Evolutionary conservation across 2,888 invertebrate species (phyloP), one percentile per base, ranked within the genome.

Genomic region (Papilio elwesi): DNA sequence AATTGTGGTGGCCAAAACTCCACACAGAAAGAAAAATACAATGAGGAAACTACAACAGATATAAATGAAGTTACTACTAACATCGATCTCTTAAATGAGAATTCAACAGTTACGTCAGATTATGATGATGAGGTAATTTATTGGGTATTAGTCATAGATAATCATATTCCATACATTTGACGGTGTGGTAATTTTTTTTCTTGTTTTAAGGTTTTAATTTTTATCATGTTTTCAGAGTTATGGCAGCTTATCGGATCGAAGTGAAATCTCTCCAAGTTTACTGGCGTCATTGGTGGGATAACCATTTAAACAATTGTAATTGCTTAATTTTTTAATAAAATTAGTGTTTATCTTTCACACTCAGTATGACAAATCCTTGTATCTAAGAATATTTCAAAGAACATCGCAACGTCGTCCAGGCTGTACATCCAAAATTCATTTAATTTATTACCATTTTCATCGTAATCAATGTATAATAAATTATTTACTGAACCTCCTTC

Each of bases 381-480:
- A 26, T 86, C 76, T 13, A 89, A 82, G 75, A 79, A 84, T 13
- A 11, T 6, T 75, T 81, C 68, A 68, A 90, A 88, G 76, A 90
- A 89, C 8, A 13, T 73, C 0, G 81, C 79, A 6, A 90, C 90
- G 49, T 89, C 89, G 7, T 79, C 78, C 0, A 90, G 77, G 68
- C 77, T 85, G 11, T 81, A 78, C 88, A 90, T 89, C 73, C 76
- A 77, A 63, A 77, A 80, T 49, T 79, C 74, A 51, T 80, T 83
- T 6, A 84, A 0, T 68, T 76, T 73, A 0, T 77, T 74, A 3
- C 83, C 85, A 47, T 82, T 70, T 0, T 78, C 75, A 55, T 82
- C 82, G 55, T 78, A 85, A 74, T 90, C 90, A 70, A 83, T 76
- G 66, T 89, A 90, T 7, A 84, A 68, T 67, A 90, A 83, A 73